Evolutionary conservation across 2,797 vertebrate genomes (phyloP).

Genomic region (Morus bassanus): DNA sequence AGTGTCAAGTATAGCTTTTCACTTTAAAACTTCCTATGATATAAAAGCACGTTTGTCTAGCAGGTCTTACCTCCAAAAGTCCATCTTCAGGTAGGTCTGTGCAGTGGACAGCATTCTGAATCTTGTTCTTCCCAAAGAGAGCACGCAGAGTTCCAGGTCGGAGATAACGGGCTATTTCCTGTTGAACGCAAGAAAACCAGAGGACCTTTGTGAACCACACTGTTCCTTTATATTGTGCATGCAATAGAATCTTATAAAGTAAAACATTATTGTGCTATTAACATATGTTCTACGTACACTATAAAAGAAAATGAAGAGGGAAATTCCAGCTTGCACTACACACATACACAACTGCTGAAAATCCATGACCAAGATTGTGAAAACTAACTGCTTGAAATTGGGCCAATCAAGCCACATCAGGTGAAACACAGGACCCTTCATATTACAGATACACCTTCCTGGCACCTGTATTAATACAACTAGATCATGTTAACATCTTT

Average conservation of each 20-base stretch:
- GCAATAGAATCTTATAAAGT: neutral
- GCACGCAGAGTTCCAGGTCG: constrained; percentile 88
- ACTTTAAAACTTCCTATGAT: neutral
- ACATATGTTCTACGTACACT: neutral
- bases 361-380: neutral
- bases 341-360: neutral
- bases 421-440: neutral
- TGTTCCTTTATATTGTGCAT: neutral
- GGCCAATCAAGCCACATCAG: neutral
- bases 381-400: neutral
- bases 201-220: neutral
- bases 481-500: neutral
- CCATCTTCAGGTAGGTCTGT: constrained; percentile 92
- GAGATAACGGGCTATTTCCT: constrained; percentile 89
- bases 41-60: neutral
- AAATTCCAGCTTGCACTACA: neutral
- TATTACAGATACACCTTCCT: neutral
- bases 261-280: neutral
- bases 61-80: constrained; percentile 84
- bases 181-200: constrained; percentile 21
- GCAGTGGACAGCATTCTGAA: constrained; percentile 91
- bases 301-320: neutral
- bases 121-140: constrained; percentile 86
- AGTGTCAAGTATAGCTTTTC: neutral
- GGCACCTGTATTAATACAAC: neutral